Conservation (phyloP, 2,888 invertebrate species). For the Caenorhabditis imperialis region DNA sequence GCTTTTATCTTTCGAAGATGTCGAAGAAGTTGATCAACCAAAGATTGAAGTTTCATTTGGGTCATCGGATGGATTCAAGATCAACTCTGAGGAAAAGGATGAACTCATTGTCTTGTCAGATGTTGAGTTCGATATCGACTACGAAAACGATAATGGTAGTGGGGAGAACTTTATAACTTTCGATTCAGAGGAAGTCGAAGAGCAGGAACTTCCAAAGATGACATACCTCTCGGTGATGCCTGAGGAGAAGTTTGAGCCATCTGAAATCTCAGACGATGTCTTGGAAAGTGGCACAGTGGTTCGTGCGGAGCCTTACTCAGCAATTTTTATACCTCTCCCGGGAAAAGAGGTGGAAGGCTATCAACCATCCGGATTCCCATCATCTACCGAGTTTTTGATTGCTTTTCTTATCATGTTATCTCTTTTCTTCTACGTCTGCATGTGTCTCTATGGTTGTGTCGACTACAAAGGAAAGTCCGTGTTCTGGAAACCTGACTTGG, state of each 20-base stretch:
- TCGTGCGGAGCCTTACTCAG: constrained; percentile 19
- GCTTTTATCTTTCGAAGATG: background rate
- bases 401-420: constrained; percentile 19
- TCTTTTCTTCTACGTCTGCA: constrained; percentile 10
- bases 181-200: background rate
- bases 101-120: background rate
- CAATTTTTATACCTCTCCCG: constrained; percentile 27
- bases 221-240: too few relatives aligned
- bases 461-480: constrained; percentile 2
- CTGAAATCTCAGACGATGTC: background rate
- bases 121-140: background rate
- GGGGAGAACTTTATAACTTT: too few relatives aligned
- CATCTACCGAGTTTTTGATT: constrained; percentile 15
- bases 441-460: constrained; percentile 27
- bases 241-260: too few relatives aligned
- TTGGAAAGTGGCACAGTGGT: constrained; percentile 6
- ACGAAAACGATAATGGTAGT: constrained; percentile 3
- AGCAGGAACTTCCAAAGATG: background rate
- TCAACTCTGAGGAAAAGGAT: background rate
- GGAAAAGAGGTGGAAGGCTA: background rate
- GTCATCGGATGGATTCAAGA: background rate
- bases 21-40: background rate
- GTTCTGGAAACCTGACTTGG: constrained; percentile 3
- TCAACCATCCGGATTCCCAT: too few relatives aligned
- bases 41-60: constrained; percentile 8